A percentile compares a stretch with the other conserved stretches of the same genome.
Evolutionary conservation across 2,113 vertebrate genomes (phyloP).

Genomic region (Melanotaenia duboulayi): DNA sequence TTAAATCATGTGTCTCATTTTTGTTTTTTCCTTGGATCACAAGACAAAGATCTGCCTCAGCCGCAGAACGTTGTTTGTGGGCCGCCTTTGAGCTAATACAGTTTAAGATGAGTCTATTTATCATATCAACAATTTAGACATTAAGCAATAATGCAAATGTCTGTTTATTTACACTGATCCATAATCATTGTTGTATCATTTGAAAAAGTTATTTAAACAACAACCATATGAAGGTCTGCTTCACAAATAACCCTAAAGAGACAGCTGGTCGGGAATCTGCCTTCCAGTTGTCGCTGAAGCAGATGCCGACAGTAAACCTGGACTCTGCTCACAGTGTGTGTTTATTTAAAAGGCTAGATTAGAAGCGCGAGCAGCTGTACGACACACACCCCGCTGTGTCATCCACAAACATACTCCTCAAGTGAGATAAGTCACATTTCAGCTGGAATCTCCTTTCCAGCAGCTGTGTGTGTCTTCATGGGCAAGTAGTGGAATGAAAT

Average conservation of each 20-base stretch:
- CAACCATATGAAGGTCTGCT: background rate
- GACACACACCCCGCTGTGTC: slow-evolving; percentile 46
- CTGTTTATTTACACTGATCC: background rate
- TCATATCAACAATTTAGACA: background rate
- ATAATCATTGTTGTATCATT: too few relatives aligned
- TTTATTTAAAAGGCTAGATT: slow-evolving; percentile 37
- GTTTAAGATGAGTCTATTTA: slow-evolving; percentile 1
- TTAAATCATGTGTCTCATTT: background rate
- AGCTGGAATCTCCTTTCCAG: slow-evolving; percentile 34
- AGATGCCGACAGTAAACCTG: slow-evolving; percentile 33
- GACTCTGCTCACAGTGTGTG: slow-evolving; percentile 22
- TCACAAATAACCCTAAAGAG: slow-evolving; percentile 4
- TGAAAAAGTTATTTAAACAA: background rate
- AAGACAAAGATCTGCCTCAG: slow-evolving; percentile 5
- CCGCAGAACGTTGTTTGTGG: background rate
- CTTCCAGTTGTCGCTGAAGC: slow-evolving; percentile 49
- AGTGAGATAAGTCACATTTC: slow-evolving; percentile 64
- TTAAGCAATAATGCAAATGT: background rate
- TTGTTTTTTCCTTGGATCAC: slow-evolving; percentile 21
- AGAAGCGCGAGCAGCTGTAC: slow-evolving; percentile 55
- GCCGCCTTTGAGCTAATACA: background rate
- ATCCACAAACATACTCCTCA: slow-evolving; percentile 33
- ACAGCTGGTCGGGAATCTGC: slow-evolving; percentile 15
- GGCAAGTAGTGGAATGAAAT: background rate
- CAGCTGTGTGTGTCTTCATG: slow-evolving; percentile 37